Percentiles rank a stretch among this genome's conserved stretches.
These are phyloP conservation scores for Atrina japonica DNA, from an alignment of 2,888 invertebrate species.

Conservation along the genomic window DNA sequence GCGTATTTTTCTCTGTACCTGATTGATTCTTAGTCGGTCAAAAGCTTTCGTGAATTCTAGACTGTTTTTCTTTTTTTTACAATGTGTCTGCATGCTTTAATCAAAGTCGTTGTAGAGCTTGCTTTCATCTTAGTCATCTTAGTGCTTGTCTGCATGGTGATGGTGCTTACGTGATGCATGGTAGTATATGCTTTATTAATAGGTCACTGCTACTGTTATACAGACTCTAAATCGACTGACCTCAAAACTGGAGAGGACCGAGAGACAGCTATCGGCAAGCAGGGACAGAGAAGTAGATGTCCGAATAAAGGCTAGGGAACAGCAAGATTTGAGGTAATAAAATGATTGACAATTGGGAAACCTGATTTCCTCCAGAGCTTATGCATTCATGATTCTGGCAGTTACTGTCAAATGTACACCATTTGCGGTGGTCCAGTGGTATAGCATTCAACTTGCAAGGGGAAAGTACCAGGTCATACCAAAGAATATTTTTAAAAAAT, in stretches of 20 bases:
- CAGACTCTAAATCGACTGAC: slow-evolving; percentile 56
- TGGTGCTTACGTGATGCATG: neutral
- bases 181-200: slow-evolving; percentile 16
- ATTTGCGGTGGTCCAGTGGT: too few species aligned
- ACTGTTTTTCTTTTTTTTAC: too few species aligned
- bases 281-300: slow-evolving; percentile 58
- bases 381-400: neutral
- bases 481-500: neutral
- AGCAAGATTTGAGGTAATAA: slow-evolving; percentile 56
- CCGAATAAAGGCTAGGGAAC: slow-evolving; percentile 51
- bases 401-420: too few species aligned
- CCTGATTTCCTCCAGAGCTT: neutral
- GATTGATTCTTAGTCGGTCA: too few species aligned
- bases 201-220: slow-evolving; percentile 44
- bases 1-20: too few species aligned
- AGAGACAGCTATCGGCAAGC: slow-evolving; percentile 62
- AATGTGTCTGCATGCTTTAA: too few species aligned
- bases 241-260: slow-evolving; percentile 62
- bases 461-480: too few species aligned
- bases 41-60: too few species aligned
- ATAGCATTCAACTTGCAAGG: too few species aligned
- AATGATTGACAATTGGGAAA: too few species aligned
- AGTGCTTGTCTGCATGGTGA: slow-evolving; percentile 34
- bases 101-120: too few species aligned
- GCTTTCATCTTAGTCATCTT: neutral